These are phyloP conservation scores for Myrmecophaga tridactyla DNA, from an alignment of 2,113 vertebrate species.

Conservation along the genomic window DNA sequence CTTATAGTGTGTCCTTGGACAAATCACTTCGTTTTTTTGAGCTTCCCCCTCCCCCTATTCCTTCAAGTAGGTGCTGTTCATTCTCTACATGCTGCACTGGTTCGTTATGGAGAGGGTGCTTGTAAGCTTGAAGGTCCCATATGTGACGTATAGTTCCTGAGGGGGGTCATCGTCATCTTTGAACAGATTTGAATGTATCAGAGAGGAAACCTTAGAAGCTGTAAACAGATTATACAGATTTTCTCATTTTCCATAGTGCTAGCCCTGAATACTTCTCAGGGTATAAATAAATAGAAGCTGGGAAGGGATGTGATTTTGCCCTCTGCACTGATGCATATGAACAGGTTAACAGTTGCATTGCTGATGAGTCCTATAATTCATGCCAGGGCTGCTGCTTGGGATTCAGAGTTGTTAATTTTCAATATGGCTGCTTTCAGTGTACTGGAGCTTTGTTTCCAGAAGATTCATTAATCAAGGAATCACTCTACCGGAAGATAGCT, in stretches of 20 bases:
- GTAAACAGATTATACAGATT: neutral
- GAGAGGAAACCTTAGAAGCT: neutral
- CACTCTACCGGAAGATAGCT: neutral
- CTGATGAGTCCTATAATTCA: neutral
- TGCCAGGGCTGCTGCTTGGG: neutral
- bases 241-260: neutral
- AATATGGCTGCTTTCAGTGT: neutral
- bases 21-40: neutral
- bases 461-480: conserved; percentile 25
- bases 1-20: neutral
- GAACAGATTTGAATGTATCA: neutral
- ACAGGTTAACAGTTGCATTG: neutral
- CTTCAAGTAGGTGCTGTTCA: neutral
- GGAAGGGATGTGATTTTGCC: neutral
- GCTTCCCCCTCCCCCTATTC: neutral
- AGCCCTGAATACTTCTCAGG: neutral
- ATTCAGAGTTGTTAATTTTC: neutral
- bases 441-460: neutral
- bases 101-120: neutral
- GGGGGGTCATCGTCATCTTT: neutral
- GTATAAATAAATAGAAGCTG: neutral
- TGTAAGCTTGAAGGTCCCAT: neutral
- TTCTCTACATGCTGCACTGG: neutral
- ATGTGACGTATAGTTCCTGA: neutral
- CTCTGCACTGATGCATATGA: neutral